Conservation (phyloP, 2,797 vertebrate genomes). For the Chelmon rostratus region DNA sequence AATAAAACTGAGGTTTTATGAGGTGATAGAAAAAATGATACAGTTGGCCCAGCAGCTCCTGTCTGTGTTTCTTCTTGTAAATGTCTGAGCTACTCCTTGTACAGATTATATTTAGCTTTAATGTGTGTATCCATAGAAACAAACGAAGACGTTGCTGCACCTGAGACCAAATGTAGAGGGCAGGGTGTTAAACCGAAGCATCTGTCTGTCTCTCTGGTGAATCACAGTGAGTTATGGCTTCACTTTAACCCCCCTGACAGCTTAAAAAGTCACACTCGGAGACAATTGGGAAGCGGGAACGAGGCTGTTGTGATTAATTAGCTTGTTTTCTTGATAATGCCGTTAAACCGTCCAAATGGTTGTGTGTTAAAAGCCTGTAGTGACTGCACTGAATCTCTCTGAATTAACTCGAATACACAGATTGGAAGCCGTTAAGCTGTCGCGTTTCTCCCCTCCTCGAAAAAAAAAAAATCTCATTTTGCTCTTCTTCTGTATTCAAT, state of each 20-base stretch:
- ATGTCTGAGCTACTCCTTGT: neutral
- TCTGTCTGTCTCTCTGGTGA: neutral
- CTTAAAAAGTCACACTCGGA: conserved; percentile 33
- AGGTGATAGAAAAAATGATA: conserved; percentile 17
- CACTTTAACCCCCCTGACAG: conserved; percentile 34
- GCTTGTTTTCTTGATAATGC: conserved; percentile 46
- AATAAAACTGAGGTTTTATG: conserved; percentile 29
- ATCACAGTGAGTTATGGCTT: conserved; percentile 34
- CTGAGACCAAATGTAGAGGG: neutral
- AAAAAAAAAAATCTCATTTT: conserved; percentile 54
- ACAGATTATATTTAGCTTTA: conserved; percentile 42
- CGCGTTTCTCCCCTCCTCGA: conserved; percentile 5
- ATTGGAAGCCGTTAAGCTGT: conserved; percentile 37
- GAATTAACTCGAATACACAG: conserved; percentile 58
- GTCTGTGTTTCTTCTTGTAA: conserved; percentile 3
- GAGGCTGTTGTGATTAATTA: conserved; percentile 48
- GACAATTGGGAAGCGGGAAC: conserved; percentile 10
- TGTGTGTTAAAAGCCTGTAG: conserved; percentile 24
- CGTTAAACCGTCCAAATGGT: conserved; percentile 30
- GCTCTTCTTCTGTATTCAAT: conserved; percentile 75
- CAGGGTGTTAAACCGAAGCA: conserved; percentile 1
- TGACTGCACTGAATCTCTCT: conserved; percentile 28
- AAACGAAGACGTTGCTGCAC: conserved; percentile 30
- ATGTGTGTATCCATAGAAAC: conserved; percentile 59
- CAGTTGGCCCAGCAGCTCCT: neutral